A percentile compares a stretch with the other conserved stretches of the same genome.
Evolutionary conservation across 2,113 vertebrate species (phyloP).

Genomic region (Apaloderma vittatum): DNA sequence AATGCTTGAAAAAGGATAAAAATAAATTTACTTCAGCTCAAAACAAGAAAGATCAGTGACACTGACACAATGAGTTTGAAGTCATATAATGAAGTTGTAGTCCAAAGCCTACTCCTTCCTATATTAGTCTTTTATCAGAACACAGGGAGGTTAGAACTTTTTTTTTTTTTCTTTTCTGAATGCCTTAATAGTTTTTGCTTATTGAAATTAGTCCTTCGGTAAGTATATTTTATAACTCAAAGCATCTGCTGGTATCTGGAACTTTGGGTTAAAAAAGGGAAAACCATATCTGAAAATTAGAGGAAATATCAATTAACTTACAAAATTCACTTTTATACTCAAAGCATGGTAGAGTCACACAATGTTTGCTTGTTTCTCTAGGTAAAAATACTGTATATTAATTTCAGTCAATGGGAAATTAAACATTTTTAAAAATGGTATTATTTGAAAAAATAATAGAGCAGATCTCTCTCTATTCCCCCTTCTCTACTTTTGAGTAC

Average conservation of each 20-base stretch:
- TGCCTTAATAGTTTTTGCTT: neutral
- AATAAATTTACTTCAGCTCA: neutral
- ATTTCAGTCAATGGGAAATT: neutral
- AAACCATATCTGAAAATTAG: neutral
- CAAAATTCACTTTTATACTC: neutral
- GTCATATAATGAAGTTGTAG: neutral
- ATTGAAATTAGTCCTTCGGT: neutral
- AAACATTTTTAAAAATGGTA: neutral
- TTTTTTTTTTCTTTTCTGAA: neutral
- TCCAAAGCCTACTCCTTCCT: neutral
- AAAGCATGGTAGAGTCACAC: neutral
- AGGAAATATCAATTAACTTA: neutral
- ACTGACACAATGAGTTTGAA: neutral
- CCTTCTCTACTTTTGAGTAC: neutral
- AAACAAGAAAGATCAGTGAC: neutral
- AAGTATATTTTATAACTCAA: neutral
- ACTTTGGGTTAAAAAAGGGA: neutral
- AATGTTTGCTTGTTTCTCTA: neutral
- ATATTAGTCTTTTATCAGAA: neutral
- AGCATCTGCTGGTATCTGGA: neutral
- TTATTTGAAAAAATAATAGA: neutral
- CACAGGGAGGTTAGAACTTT: neutral
- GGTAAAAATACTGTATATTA: neutral
- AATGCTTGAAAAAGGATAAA: neutral
- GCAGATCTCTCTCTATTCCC: neutral